Evolutionary conservation across 2,888 invertebrate species (phyloP).

Genomic region (Nemurella pictetii): DNA sequence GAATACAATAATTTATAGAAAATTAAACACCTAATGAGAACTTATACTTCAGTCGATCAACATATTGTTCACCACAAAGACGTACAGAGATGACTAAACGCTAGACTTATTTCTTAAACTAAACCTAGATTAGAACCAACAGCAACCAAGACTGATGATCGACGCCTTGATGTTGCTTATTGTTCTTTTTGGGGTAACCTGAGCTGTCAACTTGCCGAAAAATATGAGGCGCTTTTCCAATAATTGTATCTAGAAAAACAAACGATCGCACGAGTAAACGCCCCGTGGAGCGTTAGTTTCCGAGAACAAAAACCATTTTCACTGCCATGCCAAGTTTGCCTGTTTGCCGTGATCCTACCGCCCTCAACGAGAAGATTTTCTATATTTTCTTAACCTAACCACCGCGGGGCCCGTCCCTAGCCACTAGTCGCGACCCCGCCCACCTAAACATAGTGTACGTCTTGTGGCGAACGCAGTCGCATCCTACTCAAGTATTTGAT

Average conservation of each 20-base stretch:
- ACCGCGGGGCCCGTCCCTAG: background rate
- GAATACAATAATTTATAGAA: slow-evolving; percentile 9
- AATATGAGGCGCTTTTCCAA: slow-evolving; percentile 11
- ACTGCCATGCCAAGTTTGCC: background rate
- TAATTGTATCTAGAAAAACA: background rate
- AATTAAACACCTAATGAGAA: slow-evolving; percentile 26
- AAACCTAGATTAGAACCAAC: background rate
- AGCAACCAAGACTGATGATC: background rate
- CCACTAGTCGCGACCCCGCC: background rate
- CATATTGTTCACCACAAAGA: background rate
- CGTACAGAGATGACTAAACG: background rate
- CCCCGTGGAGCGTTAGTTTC: background rate
- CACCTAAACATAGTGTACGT: background rate
- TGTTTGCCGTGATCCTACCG: background rate
- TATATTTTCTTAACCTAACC: background rate
- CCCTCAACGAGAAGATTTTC: slow-evolving; percentile 18
- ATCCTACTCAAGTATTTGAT: background rate
- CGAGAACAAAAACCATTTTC: background rate
- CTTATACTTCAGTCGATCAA: background rate
- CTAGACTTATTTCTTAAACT: background rate
- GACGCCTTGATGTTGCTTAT: background rate
- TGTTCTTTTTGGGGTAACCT: slow-evolving; percentile 30
- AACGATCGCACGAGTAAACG: background rate
- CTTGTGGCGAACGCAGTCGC: background rate
- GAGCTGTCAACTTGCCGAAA: slow-evolving; percentile 29